Conservation (phyloP, 2,797 vertebrate genomes). For the Etheostoma perlongum region DNA sequence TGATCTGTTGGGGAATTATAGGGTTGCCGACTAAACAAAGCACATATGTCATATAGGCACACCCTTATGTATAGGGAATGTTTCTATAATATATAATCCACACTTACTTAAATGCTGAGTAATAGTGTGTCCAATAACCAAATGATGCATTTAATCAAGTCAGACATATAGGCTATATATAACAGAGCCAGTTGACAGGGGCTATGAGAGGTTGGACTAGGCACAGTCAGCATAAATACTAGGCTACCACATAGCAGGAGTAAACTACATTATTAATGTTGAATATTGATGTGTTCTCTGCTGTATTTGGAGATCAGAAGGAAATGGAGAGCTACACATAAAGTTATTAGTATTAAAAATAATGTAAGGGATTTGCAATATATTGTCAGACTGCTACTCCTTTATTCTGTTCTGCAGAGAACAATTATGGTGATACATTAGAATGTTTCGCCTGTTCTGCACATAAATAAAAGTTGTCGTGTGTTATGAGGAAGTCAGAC, state of each 20-base stretch:
- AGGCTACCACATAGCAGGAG: slow-evolving; percentile 22
- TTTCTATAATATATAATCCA: background rate
- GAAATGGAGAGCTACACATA: slow-evolving; percentile 8
- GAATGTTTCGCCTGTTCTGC: slow-evolving; percentile 1
- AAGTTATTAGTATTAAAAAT: slow-evolving; percentile 24
- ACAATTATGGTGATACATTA: slow-evolving; percentile 1
- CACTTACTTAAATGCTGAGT: background rate
- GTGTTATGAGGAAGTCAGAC: slow-evolving; percentile 14
- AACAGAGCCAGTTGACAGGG: slow-evolving; percentile 19
- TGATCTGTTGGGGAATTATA: slow-evolving; percentile 14
- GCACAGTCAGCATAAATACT: slow-evolving; percentile 39
- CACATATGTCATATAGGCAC: background rate
- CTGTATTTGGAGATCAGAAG: slow-evolving; percentile 34
- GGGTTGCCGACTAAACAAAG: slow-evolving; percentile 16
- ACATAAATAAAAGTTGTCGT: slow-evolving; percentile 7
- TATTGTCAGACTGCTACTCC: background rate
- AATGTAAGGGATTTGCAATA: slow-evolving; percentile 8
- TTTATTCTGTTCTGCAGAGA: slow-evolving; percentile 15
- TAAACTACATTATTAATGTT: slow-evolving; percentile 49
- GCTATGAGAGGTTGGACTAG: slow-evolving; percentile 16
- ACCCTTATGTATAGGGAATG: background rate
- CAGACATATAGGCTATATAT: background rate
- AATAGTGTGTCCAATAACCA: background rate
- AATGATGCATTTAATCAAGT: slow-evolving; percentile 26
- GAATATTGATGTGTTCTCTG: slow-evolving; percentile 47